Evolutionary conservation across 2,797 vertebrate species (phyloP).

Genomic region (Perdix hodgsoniae): DNA sequence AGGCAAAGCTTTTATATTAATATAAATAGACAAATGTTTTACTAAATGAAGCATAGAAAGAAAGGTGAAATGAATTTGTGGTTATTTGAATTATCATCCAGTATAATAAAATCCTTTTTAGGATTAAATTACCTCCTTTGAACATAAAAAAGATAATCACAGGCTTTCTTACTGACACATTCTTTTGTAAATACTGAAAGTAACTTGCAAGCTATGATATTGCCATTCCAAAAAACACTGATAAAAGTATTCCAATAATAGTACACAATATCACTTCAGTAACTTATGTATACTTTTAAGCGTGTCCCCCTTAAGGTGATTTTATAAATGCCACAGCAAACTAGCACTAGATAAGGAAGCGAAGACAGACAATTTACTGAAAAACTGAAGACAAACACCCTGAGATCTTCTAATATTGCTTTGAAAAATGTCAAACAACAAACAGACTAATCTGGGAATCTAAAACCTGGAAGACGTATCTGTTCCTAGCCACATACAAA

Average conservation of each 20-base stretch:
- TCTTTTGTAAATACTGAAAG: conserved; percentile 72
- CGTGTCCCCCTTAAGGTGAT: neutral
- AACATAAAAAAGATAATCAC: conserved; percentile 65
- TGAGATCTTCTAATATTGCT: neutral
- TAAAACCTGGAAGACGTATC: neutral
- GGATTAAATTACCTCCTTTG: conserved; percentile 64
- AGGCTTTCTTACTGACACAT: conserved; percentile 67
- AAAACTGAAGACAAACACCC: neutral
- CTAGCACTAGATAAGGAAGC: neutral
- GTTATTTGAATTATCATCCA: conserved; percentile 28
- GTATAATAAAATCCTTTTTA: conserved; percentile 56
- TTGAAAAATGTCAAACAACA: neutral
- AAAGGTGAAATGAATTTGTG: conserved; percentile 39
- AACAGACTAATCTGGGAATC: neutral
- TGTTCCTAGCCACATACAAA: neutral
- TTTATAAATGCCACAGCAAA: neutral
- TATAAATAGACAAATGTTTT: conserved; percentile 4
- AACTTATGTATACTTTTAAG: neutral
- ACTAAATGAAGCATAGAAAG: conserved; percentile 21
- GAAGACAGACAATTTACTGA: neutral
- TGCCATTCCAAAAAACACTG: conserved; percentile 53
- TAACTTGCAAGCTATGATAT: conserved; percentile 52
- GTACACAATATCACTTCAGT: neutral
- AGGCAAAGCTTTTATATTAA: conserved; percentile 23
- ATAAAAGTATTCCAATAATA: conserved; percentile 52